Percentiles rank a stretch among this genome's conserved stretches.
Evolutionary conservation across 2,113 vertebrate genomes (phyloP).

Genomic region (Scalopus aquaticus): DNA sequence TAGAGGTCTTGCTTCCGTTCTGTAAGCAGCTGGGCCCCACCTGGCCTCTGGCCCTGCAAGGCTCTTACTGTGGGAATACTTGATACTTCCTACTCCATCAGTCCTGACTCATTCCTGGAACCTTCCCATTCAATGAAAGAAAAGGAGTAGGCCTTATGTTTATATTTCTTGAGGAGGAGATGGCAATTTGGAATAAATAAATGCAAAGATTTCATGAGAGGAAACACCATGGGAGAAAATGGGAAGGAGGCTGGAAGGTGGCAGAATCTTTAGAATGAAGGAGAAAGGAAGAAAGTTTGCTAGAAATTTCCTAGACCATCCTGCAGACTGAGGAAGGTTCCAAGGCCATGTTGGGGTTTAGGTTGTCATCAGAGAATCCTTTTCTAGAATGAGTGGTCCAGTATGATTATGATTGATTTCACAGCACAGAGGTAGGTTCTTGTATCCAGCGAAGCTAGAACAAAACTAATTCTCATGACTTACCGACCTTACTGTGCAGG

Average conservation of each 20-base stretch:
- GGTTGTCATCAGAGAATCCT: not conserved
- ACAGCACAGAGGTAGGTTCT: not conserved
- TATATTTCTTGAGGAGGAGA: not conserved
- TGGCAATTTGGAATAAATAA: not conserved
- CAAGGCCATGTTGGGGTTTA: not conserved
- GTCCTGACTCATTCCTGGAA: not conserved
- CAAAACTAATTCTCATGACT: not conserved
- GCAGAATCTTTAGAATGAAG: not conserved
- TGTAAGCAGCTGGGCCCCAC: not conserved
- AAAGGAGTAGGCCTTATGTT: not conserved
- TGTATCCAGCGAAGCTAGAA: not conserved
- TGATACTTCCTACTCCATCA: too few species aligned
- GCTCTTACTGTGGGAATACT: not conserved
- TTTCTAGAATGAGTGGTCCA: not conserved
- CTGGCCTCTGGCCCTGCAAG: not conserved
- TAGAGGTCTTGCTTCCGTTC: not conserved
- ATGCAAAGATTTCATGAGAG: not conserved
- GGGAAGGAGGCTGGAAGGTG: fast-evolving
- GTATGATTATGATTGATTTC: not conserved
- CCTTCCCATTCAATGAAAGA: not conserved
- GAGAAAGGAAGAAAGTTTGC: not conserved
- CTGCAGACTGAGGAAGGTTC: not conserved
- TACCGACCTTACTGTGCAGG: not conserved
- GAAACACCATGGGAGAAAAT: not conserved
- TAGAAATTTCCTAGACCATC: not conserved